These are phyloP conservation scores for Heptranchias perlo DNA, from an alignment of 2,113 vertebrate genomes.

Conservation along the genomic window DNA sequence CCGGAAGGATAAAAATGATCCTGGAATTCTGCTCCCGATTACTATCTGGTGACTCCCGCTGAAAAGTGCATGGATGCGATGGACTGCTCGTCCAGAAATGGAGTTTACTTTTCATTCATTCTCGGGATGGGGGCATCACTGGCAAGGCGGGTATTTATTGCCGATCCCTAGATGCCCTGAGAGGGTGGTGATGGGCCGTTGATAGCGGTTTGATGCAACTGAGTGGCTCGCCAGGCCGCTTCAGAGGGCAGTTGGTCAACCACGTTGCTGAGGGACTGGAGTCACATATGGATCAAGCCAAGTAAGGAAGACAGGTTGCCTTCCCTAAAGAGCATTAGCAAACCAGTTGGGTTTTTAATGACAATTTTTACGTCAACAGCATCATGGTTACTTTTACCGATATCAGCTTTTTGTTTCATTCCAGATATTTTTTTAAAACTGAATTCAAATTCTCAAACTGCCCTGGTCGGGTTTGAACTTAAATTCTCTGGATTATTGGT, in stretches of 20 bases:
- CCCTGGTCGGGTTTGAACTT: not conserved
- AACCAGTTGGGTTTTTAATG: not conserved
- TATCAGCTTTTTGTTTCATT: too few relatives aligned
- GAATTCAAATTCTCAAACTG: not conserved
- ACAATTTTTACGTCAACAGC: not conserved
- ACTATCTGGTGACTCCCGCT: too few relatives aligned
- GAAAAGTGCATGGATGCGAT: too few relatives aligned
- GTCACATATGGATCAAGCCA: too few relatives aligned
- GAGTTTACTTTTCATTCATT: not conserved
- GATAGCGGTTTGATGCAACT: not conserved
- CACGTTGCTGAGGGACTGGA: not conserved
- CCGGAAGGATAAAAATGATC: too few relatives aligned
- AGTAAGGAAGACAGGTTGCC: not conserved
- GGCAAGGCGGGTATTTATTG: not conserved
- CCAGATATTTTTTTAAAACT: not conserved
- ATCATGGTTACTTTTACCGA: not conserved
- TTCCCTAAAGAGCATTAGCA: not conserved
- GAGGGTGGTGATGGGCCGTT: not conserved
- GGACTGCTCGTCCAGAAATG: too few relatives aligned
- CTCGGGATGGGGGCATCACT: not conserved
- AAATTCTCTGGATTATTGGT: not conserved
- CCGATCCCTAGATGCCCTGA: not conserved
- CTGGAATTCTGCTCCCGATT: too few relatives aligned
- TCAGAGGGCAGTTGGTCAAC: not conserved
- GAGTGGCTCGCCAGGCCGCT: not conserved